Evolutionary conservation across 2,888 invertebrate genomes (phyloP).

Genomic region (Abrostola triplasia): DNA sequence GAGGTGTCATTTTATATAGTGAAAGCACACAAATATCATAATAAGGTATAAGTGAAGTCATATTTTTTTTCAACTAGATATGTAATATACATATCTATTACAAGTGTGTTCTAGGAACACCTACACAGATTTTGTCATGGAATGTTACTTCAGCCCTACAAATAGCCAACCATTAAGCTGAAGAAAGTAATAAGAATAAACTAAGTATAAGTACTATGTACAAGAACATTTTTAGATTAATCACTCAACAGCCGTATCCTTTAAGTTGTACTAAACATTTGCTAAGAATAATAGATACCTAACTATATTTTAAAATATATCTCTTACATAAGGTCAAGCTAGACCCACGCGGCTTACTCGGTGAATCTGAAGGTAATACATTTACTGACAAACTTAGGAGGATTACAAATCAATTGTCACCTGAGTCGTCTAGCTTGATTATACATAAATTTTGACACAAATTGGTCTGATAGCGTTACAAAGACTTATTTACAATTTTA

Average conservation of each 20-base stretch:
- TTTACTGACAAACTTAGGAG: too few relatives aligned
- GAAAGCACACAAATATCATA: background rate
- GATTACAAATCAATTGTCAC: too few relatives aligned
- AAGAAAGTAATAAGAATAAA: background rate
- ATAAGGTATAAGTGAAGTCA: too few relatives aligned
- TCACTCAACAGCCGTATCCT: background rate
- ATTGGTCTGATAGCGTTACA: background rate
- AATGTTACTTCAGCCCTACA: background rate
- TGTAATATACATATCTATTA: background rate
- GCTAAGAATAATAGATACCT: background rate
- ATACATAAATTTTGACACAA: too few relatives aligned
- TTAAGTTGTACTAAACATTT: background rate
- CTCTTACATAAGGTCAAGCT: too few relatives aligned
- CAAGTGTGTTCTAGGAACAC: background rate
- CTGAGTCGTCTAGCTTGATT: too few relatives aligned
- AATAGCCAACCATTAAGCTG: background rate
- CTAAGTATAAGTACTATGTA: background rate
- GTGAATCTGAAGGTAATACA: too few relatives aligned
- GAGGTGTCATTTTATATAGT: background rate
- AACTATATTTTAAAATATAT: too few relatives aligned
- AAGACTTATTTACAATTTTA: conserved; percentile 30
- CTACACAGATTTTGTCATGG: conserved; percentile 1
- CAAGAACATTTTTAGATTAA: background rate
- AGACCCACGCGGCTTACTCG: too few relatives aligned
- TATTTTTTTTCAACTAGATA: background rate